Base-by-base conservation (phyloP, 2,888 invertebrate species). In the Pseudolycoriella hygida region DNA sequence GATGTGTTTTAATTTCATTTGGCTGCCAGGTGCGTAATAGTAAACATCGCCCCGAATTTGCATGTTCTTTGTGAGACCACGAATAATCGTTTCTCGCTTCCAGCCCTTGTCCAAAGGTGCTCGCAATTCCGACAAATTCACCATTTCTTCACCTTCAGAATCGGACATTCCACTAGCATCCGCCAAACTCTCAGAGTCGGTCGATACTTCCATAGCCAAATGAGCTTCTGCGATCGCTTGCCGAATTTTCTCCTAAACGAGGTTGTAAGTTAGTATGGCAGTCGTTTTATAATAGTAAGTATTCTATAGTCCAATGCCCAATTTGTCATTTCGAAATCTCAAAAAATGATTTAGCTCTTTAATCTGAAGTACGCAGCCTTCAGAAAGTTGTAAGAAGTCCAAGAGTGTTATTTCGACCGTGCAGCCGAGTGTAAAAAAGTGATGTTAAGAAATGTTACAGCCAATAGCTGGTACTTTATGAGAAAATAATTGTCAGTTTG, bases 21-120 rank as follows among this genome's bases (percentile, higher is more conserved):
- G 68, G 14, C 71, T 72, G 50, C 77, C 77, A 0, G 80, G 80
- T 10, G 80, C 74, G 50, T 79, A 77, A 65, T 97, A 97, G 47
- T 80, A 76, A 40, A 97, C 94, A 58, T 96, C 94, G n/a, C 96
- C 93, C 53, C 84, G 81, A 51, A 87, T 80, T 50, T 83, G 80
- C 34, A 92, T 90, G 55, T 78, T 82, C 53, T 84, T 80, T 5
- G 87, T 88, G 8, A 93, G 72, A 4, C 87, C 86, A 50, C 82
- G 77, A 55, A 94, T 88, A 45, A 88, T 74, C 0, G 93, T 93
- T 60, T 90, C 85, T n/a, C 94, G 72, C 55, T 84, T 83, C 94
- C 94, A 94, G 48, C 90, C 92, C 66, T 73, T 68, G 44, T 75
- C 76, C 18, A 83, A 57, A 1, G 82, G 81, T 46, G 77, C 68